Evolutionary conservation across 2,113 vertebrate genomes (phyloP).

Genomic region (Anolis sagrei): DNA sequence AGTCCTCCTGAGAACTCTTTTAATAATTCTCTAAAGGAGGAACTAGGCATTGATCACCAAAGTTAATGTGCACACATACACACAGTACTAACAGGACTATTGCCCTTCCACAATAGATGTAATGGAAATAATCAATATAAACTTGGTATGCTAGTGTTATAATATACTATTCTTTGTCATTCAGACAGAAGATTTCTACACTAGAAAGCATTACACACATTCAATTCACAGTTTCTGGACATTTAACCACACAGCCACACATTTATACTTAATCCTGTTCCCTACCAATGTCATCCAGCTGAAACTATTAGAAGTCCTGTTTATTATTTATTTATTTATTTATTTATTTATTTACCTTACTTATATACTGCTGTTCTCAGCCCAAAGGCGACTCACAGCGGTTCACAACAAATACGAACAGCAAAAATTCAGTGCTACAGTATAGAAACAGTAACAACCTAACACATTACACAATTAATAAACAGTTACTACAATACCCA

Average conservation of each 20-base stretch:
- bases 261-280: not conserved
- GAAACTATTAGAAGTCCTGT: not conserved
- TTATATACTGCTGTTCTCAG: no score
- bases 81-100: conserved; percentile 66
- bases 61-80: conserved; percentile 69
- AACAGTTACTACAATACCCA: no score
- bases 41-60: conserved; percentile 80
- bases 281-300: not conserved
- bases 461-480: no score
- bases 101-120: conserved; percentile 63
- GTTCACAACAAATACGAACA: no score
- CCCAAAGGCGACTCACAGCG: no score
- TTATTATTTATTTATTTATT: no score
- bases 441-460: no score
- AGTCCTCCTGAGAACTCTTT: conserved; percentile 81
- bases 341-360: no score
- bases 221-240: conserved; percentile 32
- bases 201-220: conserved; percentile 23
- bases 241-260: not conserved
- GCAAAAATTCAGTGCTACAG: no score
- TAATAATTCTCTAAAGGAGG: conserved; percentile 82
- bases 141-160: conserved; percentile 26
- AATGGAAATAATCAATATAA: conserved; percentile 51
- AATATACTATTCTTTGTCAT: not conserved
- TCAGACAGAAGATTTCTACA: conserved; percentile 40